Evolutionary conservation across 2,888 invertebrate genomes (phyloP).

Genomic region (Aphodius sticticus): DNA sequence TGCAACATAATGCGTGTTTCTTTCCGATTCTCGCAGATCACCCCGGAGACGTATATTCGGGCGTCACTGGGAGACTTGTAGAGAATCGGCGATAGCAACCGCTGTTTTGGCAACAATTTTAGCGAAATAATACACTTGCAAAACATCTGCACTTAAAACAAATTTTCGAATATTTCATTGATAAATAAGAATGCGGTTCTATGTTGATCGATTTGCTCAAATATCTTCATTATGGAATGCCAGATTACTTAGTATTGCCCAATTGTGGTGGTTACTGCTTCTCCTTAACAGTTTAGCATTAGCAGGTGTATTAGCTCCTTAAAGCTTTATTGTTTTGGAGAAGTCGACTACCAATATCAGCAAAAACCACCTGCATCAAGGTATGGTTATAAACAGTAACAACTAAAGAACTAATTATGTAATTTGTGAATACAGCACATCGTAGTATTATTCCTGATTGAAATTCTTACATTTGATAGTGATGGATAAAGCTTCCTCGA

Average conservation of each 20-base stretch:
- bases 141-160: too few relatives aligned
- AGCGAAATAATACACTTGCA: too few relatives aligned
- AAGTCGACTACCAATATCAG: not conserved
- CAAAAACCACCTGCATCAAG: not conserved
- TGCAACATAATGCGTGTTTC: not conserved
- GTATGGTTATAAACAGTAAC: not conserved
- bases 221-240: too few relatives aligned
- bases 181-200: too few relatives aligned
- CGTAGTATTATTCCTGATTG: conserved; percentile 58
- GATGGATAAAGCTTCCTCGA: not conserved
- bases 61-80: not conserved
- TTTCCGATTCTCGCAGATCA: conserved; percentile 7
- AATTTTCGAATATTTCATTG: too few relatives aligned
- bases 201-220: too few relatives aligned
- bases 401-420: conserved; percentile 59
- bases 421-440: conserved; percentile 55
- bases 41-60: not conserved
- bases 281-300: not conserved
- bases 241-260: too few relatives aligned
- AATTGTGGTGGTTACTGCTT: not conserved
- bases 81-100: not conserved
- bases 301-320: not conserved
- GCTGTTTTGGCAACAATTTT: too few relatives aligned
- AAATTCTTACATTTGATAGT: conserved; percentile 21
- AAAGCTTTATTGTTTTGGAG: not conserved